Base-by-base conservation (phyloP, 2,113 vertebrate species). In the Bettongia penicillata region DNA sequence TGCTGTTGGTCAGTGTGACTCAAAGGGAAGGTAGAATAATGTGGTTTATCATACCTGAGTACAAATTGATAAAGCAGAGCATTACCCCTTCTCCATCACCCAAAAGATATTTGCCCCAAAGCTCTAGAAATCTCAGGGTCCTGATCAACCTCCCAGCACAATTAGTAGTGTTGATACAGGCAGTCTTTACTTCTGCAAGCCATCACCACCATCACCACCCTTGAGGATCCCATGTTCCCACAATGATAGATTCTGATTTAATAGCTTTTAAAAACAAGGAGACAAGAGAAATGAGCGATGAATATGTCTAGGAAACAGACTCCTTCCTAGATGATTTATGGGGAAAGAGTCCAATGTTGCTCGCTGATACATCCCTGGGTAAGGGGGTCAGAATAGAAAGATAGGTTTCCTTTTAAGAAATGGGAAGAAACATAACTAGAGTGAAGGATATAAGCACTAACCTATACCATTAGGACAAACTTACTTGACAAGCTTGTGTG, bases 171-270 rank as follows among this genome's bases (percentile, higher is more conserved):
- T 25, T 8, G 55, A 28, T 0, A 0, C 11, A 0, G 2, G 55
- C 91, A 84, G 24, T 8, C 1, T 28, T 22, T 16, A 90, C 51
- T 37, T 61, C 16, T 0, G 68, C 53, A 43, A 84, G 22, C 37
- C 68, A 84, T 84, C 16, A 43, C 16, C 19, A 43, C n/a, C 19
- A 48, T n/a, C 92, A 31, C 0, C 1, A 50, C 93, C 89, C 49
- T 91, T 26, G 5, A 48, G 61, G 92, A 93, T 49, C 89, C 90
- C 89, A 43, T 1, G 84, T 97, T 97, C 97, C 95, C 96, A 95
- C 97, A 51, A 95, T 97, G 98, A 98, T 97, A 97, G 98, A 98
- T 98, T 96, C 98, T 97, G 97, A 97, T 95, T 98, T 97, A 95
- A 98, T 95, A 96, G 96, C 0, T 89, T 96, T 98, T 97, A 95